Evolutionary conservation across 2,888 invertebrate genomes (phyloP).

Genomic region (Zelleria hepariella): DNA sequence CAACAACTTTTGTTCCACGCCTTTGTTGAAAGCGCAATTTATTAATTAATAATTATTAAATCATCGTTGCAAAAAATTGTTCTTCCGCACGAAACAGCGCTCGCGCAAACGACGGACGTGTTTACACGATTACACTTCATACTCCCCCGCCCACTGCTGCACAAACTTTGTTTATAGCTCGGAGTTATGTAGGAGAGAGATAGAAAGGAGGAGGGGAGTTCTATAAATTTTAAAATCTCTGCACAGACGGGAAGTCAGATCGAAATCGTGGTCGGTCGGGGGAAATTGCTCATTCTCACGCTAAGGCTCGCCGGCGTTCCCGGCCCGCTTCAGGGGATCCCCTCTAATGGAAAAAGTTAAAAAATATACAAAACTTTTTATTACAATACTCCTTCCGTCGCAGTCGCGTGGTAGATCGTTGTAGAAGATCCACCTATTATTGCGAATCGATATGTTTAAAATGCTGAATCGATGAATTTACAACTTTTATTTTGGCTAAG

Average conservation of each 20-base stretch:
- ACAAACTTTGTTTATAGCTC: no score
- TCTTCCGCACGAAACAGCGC: no score
- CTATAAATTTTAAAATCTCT: conserved; percentile 69
- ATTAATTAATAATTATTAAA: no score
- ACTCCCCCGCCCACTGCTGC: no score
- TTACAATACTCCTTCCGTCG: conserved; percentile 23
- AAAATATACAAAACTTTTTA: conserved; percentile 50
- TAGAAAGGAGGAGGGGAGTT: conserved; percentile 36
- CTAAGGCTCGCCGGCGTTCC: conserved; percentile 28
- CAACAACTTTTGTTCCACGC: no score
- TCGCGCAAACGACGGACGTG: no score
- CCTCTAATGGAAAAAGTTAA: conserved; percentile 66
- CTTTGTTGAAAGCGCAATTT: no score
- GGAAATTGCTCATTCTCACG: conserved; percentile 72
- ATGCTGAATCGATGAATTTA: no score
- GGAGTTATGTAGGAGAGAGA: background rate
- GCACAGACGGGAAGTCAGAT: conserved; percentile 68
- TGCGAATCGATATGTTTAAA: no score
- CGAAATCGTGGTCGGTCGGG: conserved; percentile 63
- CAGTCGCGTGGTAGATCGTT: background rate
- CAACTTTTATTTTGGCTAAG: no score
- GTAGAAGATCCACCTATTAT: background rate
- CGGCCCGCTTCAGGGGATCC: conserved; percentile 33
- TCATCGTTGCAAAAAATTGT: no score
- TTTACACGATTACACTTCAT: no score